Conservation (phyloP, 1,140 invertebrate species). For the Temnothorax nylanderi region DNA sequence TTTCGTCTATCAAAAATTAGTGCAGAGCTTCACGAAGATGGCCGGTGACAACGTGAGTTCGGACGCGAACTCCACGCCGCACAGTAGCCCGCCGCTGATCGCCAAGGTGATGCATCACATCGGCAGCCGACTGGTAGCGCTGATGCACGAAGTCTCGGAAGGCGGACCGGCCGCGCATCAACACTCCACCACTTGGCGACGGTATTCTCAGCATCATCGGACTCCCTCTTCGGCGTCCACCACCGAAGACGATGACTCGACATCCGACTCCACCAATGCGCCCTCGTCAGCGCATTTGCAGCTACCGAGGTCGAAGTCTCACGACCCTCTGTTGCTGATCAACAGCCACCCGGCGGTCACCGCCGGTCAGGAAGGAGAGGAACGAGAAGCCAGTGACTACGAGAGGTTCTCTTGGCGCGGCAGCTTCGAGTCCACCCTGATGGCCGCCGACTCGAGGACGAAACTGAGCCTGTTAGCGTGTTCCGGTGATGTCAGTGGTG, state of each 20-base stretch:
- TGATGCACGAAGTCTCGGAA: slow-evolving; percentile 96
- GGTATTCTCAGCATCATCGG: slow-evolving; percentile 85
- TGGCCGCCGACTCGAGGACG: slow-evolving; percentile 93
- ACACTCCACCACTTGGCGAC: slow-evolving; percentile 78
- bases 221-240: slow-evolving; percentile 90
- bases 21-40: slow-evolving; percentile 92
- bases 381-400: slow-evolving; percentile 93
- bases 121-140: slow-evolving; percentile 93
- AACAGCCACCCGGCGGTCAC: slow-evolving; percentile 82
- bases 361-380: slow-evolving; percentile 87
- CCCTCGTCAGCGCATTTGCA: slow-evolving; percentile 76
- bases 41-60: slow-evolving; percentile 85
- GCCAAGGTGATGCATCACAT: slow-evolving; percentile 97
- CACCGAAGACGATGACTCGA: slow-evolving; percentile 92
- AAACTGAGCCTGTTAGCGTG: slow-evolving; percentile 90
- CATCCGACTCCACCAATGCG: slow-evolving; percentile 86
- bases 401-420: slow-evolving; percentile 96
- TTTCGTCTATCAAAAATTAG: slow-evolving; percentile 93
- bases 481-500: slow-evolving; percentile 87
- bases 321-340: slow-evolving; percentile 90
- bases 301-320: slow-evolving; percentile 90
- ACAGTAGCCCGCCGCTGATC: slow-evolving; percentile 94
- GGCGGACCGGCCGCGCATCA: slow-evolving; percentile 86
- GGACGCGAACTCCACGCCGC: slow-evolving; percentile 85
- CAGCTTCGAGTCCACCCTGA: slow-evolving; percentile 94